These are phyloP conservation scores for Deilephila elpenor DNA, from an alignment of 2,888 invertebrate species.

Conservation along the genomic window DNA sequence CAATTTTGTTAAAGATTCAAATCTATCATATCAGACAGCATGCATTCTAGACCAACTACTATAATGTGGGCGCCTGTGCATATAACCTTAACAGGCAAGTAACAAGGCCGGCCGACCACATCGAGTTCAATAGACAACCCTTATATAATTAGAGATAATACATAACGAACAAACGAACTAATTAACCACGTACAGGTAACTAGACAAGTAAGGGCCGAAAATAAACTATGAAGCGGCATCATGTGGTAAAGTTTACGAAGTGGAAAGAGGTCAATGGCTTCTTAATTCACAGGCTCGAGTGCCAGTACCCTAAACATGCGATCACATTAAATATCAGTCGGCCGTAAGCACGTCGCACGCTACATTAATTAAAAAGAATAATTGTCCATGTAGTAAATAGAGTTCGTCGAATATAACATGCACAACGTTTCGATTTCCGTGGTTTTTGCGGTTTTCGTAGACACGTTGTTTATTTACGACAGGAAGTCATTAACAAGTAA, in stretches of 20 bases:
- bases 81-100: neutral
- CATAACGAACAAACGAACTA: neutral
- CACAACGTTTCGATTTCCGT: slow-evolving; percentile 18
- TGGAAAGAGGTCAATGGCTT: slow-evolving; percentile 45
- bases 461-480: neutral
- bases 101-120: neutral
- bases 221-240: slow-evolving; percentile 16
- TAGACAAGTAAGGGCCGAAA: slow-evolving; percentile 11
- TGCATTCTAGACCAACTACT: no score
- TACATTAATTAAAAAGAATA: slow-evolving; percentile 24
- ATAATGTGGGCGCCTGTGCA: neutral
- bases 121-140: neutral
- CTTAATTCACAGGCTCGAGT: slow-evolving; percentile 43
- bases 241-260: slow-evolving; percentile 21
- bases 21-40: no score
- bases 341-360: slow-evolving; percentile 26
- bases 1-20: no score
- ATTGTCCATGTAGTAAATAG: slow-evolving; percentile 7
- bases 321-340: slow-evolving; percentile 33
- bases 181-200: slow-evolving; percentile 9
- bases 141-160: neutral
- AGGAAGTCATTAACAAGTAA: neutral
- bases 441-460: slow-evolving; percentile 36
- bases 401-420: slow-evolving; percentile 19
- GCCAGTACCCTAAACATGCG: slow-evolving; percentile 38